These are phyloP conservation scores for Nyctibius bracteatus DNA, from an alignment of 2,113 vertebrate genomes.

Conservation along the genomic window DNA sequence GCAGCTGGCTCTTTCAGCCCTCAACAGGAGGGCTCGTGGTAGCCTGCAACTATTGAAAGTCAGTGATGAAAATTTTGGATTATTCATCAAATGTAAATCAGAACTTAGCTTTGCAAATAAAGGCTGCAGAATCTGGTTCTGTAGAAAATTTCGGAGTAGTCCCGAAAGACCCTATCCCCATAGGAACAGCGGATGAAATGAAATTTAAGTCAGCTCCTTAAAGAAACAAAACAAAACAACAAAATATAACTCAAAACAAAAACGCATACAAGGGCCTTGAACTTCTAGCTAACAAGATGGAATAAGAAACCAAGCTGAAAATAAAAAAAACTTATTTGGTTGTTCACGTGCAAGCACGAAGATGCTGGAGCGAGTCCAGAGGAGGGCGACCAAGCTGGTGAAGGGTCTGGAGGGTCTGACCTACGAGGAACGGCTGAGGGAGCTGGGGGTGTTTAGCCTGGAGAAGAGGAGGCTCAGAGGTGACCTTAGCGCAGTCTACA, in stretches of 20 bases:
- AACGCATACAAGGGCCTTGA: neutral
- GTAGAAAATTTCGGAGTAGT: neutral
- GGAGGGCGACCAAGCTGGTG: no score
- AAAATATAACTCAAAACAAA: no score
- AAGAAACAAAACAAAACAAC: neutral
- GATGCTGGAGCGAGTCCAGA: no score
- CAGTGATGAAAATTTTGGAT: neutral
- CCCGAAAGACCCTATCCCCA: neutral
- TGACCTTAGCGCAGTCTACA: no score
- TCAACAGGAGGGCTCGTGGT: neutral
- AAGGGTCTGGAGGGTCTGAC: no score
- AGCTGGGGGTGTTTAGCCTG: no score
- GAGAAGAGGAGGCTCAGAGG: no score
- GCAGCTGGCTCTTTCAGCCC: neutral
- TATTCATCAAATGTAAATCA: neutral
- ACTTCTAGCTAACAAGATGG: neutral
- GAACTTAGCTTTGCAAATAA: neutral
- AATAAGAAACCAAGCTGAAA: neutral
- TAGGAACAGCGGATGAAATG: neutral
- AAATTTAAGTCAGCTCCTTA: neutral
- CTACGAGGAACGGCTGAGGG: no score
- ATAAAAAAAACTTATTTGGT: no score
- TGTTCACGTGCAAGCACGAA: neutral
- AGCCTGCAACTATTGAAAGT: neutral
- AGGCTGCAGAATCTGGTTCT: neutral